Base-by-base conservation (phyloP, 2,888 invertebrate genomes). In the Agrochola lota region DNA sequence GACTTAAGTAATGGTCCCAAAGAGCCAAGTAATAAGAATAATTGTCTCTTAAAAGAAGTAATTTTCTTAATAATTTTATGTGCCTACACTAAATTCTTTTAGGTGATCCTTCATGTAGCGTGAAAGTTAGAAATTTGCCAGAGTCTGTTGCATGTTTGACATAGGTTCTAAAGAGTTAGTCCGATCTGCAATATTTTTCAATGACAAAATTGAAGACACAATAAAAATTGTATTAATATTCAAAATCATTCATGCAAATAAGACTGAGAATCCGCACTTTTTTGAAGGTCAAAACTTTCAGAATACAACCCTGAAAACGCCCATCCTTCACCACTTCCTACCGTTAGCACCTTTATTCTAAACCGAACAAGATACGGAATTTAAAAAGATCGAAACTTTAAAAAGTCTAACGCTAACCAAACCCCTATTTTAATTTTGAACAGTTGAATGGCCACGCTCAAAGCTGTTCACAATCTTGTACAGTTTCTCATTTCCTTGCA, bases 1-100 rank as follows among this genome's bases (percentile, higher is more conserved):
- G 63, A 70, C 69, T 79, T 68, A 73, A 62, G 73, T 84, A 78
- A 84, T 82, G 64, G 76, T 59, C 73, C 35, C 75, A 68, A 62
- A 82, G 79, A 73, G 82, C 66, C 49, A 67, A 67, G 60, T 35
- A 71, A 55, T 70, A 80, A 67, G 84, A 81, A 74, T 55, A 85
- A 35, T 55, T 8, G 35, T 52, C 23, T 63, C 67, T 35, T 83
- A 62, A 70, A 70, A 57, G 60, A 30, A 15, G 30, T 80, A 20
- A 71, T 83, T 69, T 80, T 67, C 62, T 66, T 68, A 59, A 63
- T 73, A 62, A 46, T 59, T 76, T 71, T 60, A 78, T 63, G 62
- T 49, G 77, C 46, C 4, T 40, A n/a, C 43, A 49, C 26, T 40
- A 30, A 78, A 62, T 71, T 71, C 8, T 46, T 63, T 78, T 26